Base-by-base conservation (phyloP, 2,888 invertebrate species). In the Mythimna ferrago region DNA sequence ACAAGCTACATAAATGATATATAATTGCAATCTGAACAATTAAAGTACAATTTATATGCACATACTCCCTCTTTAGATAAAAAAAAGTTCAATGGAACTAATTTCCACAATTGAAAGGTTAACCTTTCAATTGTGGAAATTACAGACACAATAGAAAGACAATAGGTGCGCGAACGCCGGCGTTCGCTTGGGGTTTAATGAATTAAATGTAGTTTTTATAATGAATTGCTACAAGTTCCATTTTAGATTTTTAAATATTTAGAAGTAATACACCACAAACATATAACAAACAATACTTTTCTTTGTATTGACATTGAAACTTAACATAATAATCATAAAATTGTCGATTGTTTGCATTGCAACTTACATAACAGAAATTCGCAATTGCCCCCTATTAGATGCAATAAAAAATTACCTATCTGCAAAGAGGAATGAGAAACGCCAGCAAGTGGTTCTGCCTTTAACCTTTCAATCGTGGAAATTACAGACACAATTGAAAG, bases 371-470 rank as follows among this genome's bases (percentile, higher is more conserved):
- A 11, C 44, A 58, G 14, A 63, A 79, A 6, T 76, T 26, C 76
- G 73, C 79, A 64, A 58, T 63, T 64, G 11, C 32, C 58, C 4
- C 41, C 16, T 53, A 63, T 63, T 62, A 53, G 6, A 62, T 35
- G 26, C 19, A 57, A 60, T 44, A n/a, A 48, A 44, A 48, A 53
- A 19, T n/a, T 16, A 1, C 7, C 19, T 44, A 53, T 26, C 19
- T 26, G 19, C 51, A 60, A 53, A 58, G n/a, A 54, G 26, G 26
- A 68, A 44, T 16, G 6, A n/a, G 5, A 19, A 26, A 69, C 44
- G 78, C 78, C 70, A 70, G 78, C 70, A 69, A 19, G n/a, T 48
- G 35, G 14, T 41, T 32, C 21, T 32, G 14, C 10, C n/a, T 51
- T 16, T 9, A n/a, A n/a, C n/a, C n/a, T n/a, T n/a, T n/a, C n/a